These are phyloP conservation scores for Tricholauxania praeusta DNA, from an alignment of 2,888 invertebrate species.

Conservation along the genomic window DNA sequence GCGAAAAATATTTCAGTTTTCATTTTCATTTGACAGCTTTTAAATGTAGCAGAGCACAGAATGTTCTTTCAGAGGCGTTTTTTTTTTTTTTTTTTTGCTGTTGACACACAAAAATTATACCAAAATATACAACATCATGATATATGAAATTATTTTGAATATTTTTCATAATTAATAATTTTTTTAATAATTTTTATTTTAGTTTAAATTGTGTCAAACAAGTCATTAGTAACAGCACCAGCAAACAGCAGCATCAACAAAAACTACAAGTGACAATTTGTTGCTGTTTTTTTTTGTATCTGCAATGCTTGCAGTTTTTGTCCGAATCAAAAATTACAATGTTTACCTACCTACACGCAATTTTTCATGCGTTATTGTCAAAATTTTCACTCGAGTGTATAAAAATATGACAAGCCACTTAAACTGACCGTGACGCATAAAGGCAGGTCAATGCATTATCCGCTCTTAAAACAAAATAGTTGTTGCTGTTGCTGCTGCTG, in stretches of 20 bases:
- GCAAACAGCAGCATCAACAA: constrained; percentile 12
- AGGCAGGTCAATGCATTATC: constrained; percentile 8
- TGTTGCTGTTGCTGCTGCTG: constrained; percentile 8
- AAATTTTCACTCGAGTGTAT: constrained; percentile 14
- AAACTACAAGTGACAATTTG: constrained; percentile 2
- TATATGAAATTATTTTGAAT: too few species aligned
- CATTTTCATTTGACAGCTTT: constrained; percentile 31
- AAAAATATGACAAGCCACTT: constrained; percentile 30
- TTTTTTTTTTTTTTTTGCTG: too few species aligned
- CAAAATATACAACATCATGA: too few species aligned
- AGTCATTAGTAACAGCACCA: constrained; percentile 36
- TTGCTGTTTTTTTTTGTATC: constrained; percentile 1
- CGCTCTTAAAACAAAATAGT: too few species aligned
- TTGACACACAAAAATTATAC: too few species aligned
- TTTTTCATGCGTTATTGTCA: constrained; percentile 30
- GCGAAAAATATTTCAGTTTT: constrained; percentile 25
- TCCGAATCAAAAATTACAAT: background rate
- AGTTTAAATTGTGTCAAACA: constrained; percentile 41
- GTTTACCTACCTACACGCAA: constrained; percentile 3
- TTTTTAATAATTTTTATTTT: background rate
- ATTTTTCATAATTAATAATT: too few species aligned
- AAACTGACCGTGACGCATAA: constrained; percentile 19
- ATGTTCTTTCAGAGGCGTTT: too few species aligned
- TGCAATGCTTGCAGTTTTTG: background rate
- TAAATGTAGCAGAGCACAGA: constrained; percentile 27